Evolutionary conservation across 2,888 invertebrate species (phyloP), one percentile per base, ranked within the genome.

Genomic region (Drosophila suboccidentalis): DNA sequence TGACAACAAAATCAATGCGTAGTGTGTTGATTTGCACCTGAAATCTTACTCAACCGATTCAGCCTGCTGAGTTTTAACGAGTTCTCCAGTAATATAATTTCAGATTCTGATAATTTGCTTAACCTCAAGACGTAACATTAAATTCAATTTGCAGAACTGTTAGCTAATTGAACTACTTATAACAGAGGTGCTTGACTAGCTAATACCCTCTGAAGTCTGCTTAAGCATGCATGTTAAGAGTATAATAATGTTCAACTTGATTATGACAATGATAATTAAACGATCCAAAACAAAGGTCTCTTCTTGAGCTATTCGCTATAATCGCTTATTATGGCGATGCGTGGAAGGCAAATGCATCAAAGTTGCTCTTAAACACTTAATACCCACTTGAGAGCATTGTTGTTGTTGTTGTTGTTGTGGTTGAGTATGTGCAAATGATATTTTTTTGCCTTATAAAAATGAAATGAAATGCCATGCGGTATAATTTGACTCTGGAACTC

Each of bases 381-480:
- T 71, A 59, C 54, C 55, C 54, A 63, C 64, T 60, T 17, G 55
- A 36, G 71, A 46, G 64, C 26, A 38, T 63, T 55, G 19, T 36
- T 38, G 29, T 49, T 59, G 38, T 63, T 55, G 19, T 36, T 38
- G 29, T 49, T 58, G 38, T 57, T 46, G 32, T 4, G 49, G 43
- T 13, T 47, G 36, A 62, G 41, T 74, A 62, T 68, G 68, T 76
- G 65, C 46, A 62, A 67, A 69, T 64, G 57, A 65, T 64, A 54
- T 64, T 54, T 43, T 58, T 46, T 58, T 46, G 50, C 43, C 58
- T 66, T 69, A 61, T 69, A 69, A 64, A 78, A 76, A 59, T 57
- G 60, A 65, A 75, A 75, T 71, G 57, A 76, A 76, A 74, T 78
- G 57, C 44, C 50, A 32, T 53, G 50, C 67, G 57, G 43, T 63